Evolutionary conservation across 2,797 vertebrate genomes (phyloP).

Genomic region (Pangasius mekongensis): DNA sequence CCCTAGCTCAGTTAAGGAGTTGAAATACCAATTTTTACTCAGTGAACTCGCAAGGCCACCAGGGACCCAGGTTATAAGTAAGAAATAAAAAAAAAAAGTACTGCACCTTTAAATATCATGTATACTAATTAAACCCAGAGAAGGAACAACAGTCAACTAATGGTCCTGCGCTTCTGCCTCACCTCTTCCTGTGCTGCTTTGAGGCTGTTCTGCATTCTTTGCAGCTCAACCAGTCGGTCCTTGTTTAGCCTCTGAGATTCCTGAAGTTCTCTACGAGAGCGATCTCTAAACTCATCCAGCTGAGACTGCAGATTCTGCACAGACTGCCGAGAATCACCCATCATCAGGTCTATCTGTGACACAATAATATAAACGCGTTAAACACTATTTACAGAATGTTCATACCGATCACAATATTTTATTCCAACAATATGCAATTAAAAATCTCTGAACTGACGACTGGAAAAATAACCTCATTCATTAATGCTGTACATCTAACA

Average conservation of each 20-base stretch:
- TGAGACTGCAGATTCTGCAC: slow-evolving; percentile 80
- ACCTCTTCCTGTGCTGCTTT: slow-evolving; percentile 90
- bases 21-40: too few species aligned
- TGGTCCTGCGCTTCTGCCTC: neutral
- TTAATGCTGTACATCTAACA: neutral
- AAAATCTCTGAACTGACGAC: neutral
- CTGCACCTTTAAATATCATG: neutral
- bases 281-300: slow-evolving; percentile 90
- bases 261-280: slow-evolving; percentile 83
- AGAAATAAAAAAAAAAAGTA: neutral
- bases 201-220: slow-evolving; percentile 79
- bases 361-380: neutral
- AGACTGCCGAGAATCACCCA: slow-evolving; percentile 82
- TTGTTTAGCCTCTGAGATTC: slow-evolving; percentile 87
- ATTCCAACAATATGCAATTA: neutral
- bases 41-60: too few species aligned
- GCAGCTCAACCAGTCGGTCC: slow-evolving; percentile 83
- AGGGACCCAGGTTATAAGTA: neutral
- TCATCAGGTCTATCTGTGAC: slow-evolving; percentile 84
- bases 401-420: neutral
- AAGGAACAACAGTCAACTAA: neutral
- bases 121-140: neutral
- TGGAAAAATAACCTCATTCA: neutral
- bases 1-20: too few species aligned
- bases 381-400: neutral